Evolutionary conservation across 2,888 invertebrate species (phyloP).

Genomic region (Unio pictorum): DNA sequence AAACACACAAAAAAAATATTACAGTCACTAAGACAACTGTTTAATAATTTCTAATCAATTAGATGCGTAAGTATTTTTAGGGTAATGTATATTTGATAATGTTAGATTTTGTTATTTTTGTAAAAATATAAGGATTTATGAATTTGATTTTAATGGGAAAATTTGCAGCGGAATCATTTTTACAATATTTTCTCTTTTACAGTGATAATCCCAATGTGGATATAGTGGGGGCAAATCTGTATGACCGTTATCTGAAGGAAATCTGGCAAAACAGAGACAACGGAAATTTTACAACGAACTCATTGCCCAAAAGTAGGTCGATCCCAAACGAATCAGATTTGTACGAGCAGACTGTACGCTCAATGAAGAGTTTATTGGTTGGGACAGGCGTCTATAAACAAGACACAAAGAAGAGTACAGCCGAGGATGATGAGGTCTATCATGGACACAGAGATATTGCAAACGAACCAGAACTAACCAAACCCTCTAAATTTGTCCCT

Average conservation of each 20-base stretch:
- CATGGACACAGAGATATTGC: slow-evolving; percentile 69
- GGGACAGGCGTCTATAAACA: slow-evolving; percentile 67
- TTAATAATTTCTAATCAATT: too few species aligned
- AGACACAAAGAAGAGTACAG: slow-evolving; percentile 23
- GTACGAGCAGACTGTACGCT: slow-evolving; percentile 56
- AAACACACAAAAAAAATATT: background rate
- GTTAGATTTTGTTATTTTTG: too few species aligned
- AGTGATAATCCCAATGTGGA: slow-evolving; percentile 69
- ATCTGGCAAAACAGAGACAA: slow-evolving; percentile 16
- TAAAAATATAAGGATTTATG: too few species aligned
- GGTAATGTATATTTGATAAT: too few species aligned
- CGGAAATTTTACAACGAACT: slow-evolving; percentile 9
- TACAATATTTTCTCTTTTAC: slow-evolving; percentile 11
- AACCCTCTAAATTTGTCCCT: slow-evolving; percentile 58
- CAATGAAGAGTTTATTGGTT: slow-evolving; percentile 59
- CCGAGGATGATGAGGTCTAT: slow-evolving; percentile 45
- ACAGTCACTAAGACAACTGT: too few species aligned
- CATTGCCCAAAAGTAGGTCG: slow-evolving; percentile 40
- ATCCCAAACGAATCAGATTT: slow-evolving; percentile 55
- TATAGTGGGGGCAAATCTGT: slow-evolving; percentile 68
- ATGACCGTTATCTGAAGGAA: slow-evolving; percentile 54
- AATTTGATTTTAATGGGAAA: too few species aligned
- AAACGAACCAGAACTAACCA: slow-evolving; percentile 59
- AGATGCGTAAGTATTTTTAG: too few species aligned
- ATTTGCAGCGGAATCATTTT: background rate